Base-by-base conservation (phyloP, 2,888 invertebrate genomes). In the Caenorhabditis panamensis region DNA sequence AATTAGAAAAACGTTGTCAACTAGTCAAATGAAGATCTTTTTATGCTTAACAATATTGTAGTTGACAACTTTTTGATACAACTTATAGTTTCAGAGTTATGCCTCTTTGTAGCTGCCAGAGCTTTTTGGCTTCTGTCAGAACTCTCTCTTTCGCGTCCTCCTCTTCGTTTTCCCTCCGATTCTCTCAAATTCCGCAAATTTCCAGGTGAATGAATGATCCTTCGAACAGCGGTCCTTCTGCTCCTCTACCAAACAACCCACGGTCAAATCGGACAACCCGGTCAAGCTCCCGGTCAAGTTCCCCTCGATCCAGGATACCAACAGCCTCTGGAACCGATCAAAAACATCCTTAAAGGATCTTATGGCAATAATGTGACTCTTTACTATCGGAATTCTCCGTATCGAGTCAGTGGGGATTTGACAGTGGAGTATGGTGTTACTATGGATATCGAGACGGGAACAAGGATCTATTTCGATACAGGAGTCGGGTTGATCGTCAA, bases 401-500 rank as follows among this genome's bases (percentile, higher is more conserved):
- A 86, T 63, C 82, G 78, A 1, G 77, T 78, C 0, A 51, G 37
- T 20, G 69, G 67, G 20, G 80, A 83, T 66, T 28, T 82, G 53
- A 79, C 79, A 0, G 80, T 86, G 4, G 64, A 86, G 67, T 93
- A 93, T 84, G 94, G 94, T 82, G 95, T 94, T 0, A 95, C 95
- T 89, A 92, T 98, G 88, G 93, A 94, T 68, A 94, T 98, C 76
- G 96, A 96, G 91, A 94, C 96, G 16, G 98, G 97, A 28, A 96
- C 96, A 0, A 95, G 94, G 89, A 92, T 99, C 68, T 94, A 94
- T 87, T 96, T 98, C 92, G 95, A 95, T 5, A 95, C 97, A 2
- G 96, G 96, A 92, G 94, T 95, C 88, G 97, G 97, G 82, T 94
- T 99, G 90, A 96, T 96, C 31, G 95, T 98, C 56, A 94, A 95